Evolutionary conservation across 2,113 vertebrate species (phyloP).

Genomic region (Elephas maximus): DNA sequence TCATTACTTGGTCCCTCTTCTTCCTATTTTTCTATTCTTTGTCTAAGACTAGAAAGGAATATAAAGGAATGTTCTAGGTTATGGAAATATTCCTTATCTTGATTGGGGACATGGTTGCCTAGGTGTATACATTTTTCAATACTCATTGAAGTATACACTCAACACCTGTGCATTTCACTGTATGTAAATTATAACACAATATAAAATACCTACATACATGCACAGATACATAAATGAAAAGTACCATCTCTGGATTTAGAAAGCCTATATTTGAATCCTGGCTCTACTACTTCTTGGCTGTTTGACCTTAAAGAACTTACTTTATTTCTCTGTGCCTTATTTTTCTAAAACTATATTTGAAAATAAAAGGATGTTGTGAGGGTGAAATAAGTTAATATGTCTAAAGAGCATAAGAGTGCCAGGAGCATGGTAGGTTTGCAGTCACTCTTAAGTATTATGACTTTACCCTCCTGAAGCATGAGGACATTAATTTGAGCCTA

Average conservation of each 20-base stretch:
- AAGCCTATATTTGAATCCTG: slow-evolving; percentile 1
- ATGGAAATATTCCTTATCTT: not conserved
- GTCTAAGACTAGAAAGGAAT: not conserved
- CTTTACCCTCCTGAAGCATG: not conserved
- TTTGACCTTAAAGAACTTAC: not conserved
- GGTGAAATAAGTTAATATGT: not conserved
- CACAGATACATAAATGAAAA: not conserved
- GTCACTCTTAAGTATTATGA: not conserved
- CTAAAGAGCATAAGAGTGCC: not conserved
- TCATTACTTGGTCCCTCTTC: not conserved
- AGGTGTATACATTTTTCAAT: not conserved
- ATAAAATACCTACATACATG: not conserved
- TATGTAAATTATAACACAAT: not conserved
- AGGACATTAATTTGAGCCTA: not conserved
- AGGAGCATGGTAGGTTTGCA: not conserved
- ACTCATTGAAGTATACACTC: not conserved
- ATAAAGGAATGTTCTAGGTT: not conserved
- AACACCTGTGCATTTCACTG: not conserved
- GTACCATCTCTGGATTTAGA: not conserved
- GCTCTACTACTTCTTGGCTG: not conserved
- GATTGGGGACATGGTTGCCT: not conserved
- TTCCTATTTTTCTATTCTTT: not conserved
- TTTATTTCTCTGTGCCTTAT: slow-evolving; percentile 4
- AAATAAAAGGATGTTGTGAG: not conserved
- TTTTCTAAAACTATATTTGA: slow-evolving; percentile 27